Conservation (phyloP, 2,113 vertebrate species). For the Seriola aureovittata region DNA sequence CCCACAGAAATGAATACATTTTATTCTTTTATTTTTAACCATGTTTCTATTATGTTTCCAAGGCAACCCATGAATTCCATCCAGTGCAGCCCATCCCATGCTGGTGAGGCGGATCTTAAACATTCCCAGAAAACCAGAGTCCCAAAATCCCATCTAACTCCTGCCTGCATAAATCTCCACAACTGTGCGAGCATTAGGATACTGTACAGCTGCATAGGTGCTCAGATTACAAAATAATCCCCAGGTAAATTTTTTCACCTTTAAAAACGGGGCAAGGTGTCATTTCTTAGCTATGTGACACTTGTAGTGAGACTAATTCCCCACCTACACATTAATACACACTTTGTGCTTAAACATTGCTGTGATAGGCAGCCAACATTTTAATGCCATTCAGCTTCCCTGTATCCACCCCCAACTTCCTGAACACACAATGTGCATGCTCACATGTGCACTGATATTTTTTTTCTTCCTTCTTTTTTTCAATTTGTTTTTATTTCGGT, state of each 20-base stretch:
- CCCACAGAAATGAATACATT: slow-evolving; percentile 57
- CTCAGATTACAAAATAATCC: slow-evolving; percentile 88
- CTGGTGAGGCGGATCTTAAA: slow-evolving; percentile 69
- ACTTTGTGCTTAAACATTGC: slow-evolving; percentile 61
- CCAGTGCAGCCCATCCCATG: slow-evolving; percentile 52
- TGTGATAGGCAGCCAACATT: slow-evolving; percentile 68
- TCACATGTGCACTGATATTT: slow-evolving; percentile 23
- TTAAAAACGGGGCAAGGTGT: slow-evolving; percentile 76
- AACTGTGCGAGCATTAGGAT: slow-evolving; percentile 76
- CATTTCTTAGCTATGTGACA: slow-evolving; percentile 73
- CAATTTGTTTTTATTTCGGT: slow-evolving; percentile 65
- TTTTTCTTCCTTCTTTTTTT: slow-evolving; percentile 19
- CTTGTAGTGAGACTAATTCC: slow-evolving; percentile 77
- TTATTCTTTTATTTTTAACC: slow-evolving; percentile 76
- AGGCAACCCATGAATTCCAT: slow-evolving; percentile 77
- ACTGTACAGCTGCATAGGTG: slow-evolving; percentile 70
- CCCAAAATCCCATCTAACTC: slow-evolving; percentile 72
- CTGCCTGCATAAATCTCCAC: slow-evolving; percentile 77
- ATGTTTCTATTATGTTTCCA: slow-evolving; percentile 82
- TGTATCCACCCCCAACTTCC: slow-evolving; percentile 48
- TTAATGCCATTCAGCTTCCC: slow-evolving; percentile 62
- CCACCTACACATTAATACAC: slow-evolving; percentile 74
- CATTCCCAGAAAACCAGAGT: slow-evolving; percentile 67
- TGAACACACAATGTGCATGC: slow-evolving; percentile 42
- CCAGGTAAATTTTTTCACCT: slow-evolving; percentile 80